Evolutionary conservation across 2,797 vertebrate genomes (phyloP).

Genomic region (Knipowitschia caucasica): DNA sequence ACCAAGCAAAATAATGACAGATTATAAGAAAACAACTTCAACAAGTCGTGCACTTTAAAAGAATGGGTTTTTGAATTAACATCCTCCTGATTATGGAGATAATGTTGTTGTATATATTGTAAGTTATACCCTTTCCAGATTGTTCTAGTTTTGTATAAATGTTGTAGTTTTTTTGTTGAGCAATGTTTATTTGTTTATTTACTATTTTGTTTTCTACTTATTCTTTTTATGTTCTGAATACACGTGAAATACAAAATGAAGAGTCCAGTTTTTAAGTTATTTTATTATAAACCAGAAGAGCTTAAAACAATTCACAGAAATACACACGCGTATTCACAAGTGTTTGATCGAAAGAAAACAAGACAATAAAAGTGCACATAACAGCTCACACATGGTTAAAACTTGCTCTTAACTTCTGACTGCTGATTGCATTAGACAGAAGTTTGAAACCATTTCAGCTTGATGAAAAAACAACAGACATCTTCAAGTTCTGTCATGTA

Average conservation of each 20-base stretch:
- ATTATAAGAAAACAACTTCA: too few relatives aligned
- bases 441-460: background rate
- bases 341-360: conserved; percentile 15
- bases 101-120: background rate
- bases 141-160: conserved; percentile 3
- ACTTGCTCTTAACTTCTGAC: background rate
- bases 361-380: conserved; percentile 2
- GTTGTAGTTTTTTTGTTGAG: background rate
- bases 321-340: conserved; percentile 21
- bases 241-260: too few relatives aligned
- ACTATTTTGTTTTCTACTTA: background rate
- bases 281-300: conserved; percentile 21
- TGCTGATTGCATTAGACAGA: background rate
- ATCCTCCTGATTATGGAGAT: too few relatives aligned
- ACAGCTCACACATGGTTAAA: background rate
- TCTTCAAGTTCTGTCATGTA: background rate
- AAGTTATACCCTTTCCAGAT: background rate
- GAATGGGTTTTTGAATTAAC: background rate
- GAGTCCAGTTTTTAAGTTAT: background rate
- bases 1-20: too few relatives aligned
- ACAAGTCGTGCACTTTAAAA: conserved; percentile 1
- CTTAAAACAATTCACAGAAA: conserved; percentile 28
- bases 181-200: background rate
- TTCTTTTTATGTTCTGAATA: background rate
- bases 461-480: background rate